Percentiles rank a stretch among this genome's conserved stretches.
These are phyloP conservation scores for Cephalopachus bancanus DNA, from an alignment of 2,797 vertebrate species.

Conservation along the genomic window DNA sequence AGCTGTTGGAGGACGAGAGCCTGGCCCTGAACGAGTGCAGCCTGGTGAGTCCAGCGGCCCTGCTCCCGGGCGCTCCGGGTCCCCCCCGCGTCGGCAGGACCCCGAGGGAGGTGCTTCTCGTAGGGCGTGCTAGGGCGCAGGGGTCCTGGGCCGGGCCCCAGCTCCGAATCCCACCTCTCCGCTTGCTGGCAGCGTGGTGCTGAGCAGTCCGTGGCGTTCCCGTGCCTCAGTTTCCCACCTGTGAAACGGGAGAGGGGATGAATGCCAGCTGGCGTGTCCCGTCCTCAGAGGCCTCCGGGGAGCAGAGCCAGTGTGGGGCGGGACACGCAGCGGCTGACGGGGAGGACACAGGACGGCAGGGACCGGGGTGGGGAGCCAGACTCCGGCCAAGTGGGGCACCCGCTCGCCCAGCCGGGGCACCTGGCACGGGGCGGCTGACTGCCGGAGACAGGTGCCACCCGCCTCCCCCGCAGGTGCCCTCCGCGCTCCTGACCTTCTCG, in stretches of 20 bases:
- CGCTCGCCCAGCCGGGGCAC: too few species aligned
- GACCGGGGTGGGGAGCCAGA: too few species aligned
- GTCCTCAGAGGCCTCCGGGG: background rate
- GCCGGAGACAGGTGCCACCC: background rate
- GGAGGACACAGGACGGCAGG: background rate
- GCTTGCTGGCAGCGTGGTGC: background rate
- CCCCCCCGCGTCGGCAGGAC: background rate
- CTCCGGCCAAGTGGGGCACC: too few species aligned
- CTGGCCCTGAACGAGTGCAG: conserved; percentile 93
- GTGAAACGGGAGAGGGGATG: background rate
- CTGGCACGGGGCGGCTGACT: too few species aligned
- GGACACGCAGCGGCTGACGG: background rate
- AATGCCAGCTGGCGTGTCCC: background rate
- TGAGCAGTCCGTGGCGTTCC: background rate
- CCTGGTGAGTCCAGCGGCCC: conserved; percentile 91
- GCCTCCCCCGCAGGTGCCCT: conserved; percentile 91
- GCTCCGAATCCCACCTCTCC: background rate
- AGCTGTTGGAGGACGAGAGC: conserved; percentile 91
- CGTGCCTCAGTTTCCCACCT: background rate
- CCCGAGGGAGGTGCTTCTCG: background rate
- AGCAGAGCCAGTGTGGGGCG: background rate
- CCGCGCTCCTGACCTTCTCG: conserved; percentile 93
- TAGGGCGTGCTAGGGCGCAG: fast-evolving
- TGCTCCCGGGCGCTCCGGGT: background rate
- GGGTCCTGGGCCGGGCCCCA: background rate